phyloP scores from a whole-genome alignment of 2,797 vertebrate species.

The Centroberyx gerrardi region DNA sequence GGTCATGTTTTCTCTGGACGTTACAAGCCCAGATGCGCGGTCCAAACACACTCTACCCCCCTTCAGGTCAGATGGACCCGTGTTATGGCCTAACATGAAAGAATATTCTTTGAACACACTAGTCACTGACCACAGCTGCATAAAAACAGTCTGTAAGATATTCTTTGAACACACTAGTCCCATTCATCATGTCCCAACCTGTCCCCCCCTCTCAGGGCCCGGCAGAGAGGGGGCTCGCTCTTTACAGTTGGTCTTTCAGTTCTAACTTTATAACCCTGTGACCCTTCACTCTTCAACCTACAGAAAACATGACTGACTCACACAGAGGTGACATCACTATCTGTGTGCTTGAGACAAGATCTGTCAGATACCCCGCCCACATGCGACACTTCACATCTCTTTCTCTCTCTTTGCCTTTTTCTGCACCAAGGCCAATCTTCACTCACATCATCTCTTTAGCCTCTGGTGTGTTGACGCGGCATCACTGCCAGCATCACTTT shows the following conservation, averaged over 20 bases:
- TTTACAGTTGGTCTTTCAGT: not conserved
- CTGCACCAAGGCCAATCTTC: conserved; percentile 19
- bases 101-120: conserved; percentile 16
- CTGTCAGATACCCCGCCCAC: conserved; percentile 3
- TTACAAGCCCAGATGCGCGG: not conserved
- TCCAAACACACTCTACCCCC: not conserved
- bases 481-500: conserved; percentile 37
- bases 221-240: not conserved
- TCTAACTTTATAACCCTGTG: conserved; percentile 19
- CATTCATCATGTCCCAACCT: not conserved
- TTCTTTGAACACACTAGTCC: conserved; percentile 11
- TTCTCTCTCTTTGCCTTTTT: not conserved
- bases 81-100: conserved; percentile 10
- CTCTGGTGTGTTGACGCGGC: conserved; percentile 32
- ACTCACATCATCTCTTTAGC: conserved; percentile 32
- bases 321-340: conserved; percentile 24
- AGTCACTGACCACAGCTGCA: not conserved
- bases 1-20: conserved; percentile 14
- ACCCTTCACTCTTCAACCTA: not conserved
- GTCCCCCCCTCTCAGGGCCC: not conserved
- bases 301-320: conserved; percentile 24
- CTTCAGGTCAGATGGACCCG: conserved; percentile 4
- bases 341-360: conserved; percentile 40
- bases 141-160: not conserved
- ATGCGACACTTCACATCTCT: not conserved